These are phyloP conservation scores for Streptopelia turtur DNA, from an alignment of 2,797 vertebrate species.

Conservation along the genomic window DNA sequence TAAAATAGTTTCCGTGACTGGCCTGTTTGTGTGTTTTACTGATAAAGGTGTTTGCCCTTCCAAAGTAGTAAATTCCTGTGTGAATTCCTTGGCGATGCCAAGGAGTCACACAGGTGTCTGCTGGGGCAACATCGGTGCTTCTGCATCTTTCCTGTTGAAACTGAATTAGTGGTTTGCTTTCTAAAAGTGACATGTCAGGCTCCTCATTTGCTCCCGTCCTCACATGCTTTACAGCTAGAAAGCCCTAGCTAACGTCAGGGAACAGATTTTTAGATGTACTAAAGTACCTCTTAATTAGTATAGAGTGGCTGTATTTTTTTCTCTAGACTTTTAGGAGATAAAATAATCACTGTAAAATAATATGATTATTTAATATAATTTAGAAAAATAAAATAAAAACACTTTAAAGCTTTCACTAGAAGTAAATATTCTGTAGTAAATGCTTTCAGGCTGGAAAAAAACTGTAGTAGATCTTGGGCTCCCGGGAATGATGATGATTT, in stretches of 20 bases:
- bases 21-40: background rate
- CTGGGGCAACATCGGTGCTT: background rate
- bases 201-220: background rate
- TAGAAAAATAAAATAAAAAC: background rate
- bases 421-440: background rate
- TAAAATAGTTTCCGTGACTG: background rate
- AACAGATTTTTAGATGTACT: background rate
- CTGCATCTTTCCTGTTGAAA: background rate
- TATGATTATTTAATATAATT: background rate
- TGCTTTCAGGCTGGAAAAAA: background rate
- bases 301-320: background rate
- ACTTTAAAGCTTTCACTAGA: background rate
- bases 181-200: background rate
- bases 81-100: background rate
- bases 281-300: background rate
- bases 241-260: background rate
- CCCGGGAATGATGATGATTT: background rate
- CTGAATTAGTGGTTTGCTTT: background rate
- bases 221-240: background rate
- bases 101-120: background rate
- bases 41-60: constrained; percentile 1
- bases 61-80: background rate
- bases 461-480: background rate
- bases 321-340: background rate
- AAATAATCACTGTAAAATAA: background rate